phyloP scores from a whole-genome alignment of 2,113 vertebrate genomes.

The Urocitellus parryii region DNA sequence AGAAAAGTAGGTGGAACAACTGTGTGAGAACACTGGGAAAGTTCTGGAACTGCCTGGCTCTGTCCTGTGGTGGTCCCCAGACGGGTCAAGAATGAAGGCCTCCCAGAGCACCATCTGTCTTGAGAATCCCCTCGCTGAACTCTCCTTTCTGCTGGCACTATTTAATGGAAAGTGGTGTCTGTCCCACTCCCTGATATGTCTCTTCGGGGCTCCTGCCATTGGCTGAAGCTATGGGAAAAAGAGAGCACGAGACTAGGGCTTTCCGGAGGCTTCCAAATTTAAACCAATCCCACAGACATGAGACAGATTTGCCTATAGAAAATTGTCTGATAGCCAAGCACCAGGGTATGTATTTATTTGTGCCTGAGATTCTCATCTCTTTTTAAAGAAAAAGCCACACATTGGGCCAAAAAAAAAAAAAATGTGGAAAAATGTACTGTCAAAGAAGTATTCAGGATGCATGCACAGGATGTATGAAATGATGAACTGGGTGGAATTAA shows the following conservation, averaged over 20 bases:
- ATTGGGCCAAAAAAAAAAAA: slow-evolving; percentile 36
- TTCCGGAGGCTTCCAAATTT: slow-evolving; percentile 53
- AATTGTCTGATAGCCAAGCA: background rate
- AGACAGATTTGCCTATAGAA: slow-evolving; percentile 9
- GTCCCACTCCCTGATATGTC: background rate
- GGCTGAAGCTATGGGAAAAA: background rate
- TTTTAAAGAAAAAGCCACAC: slow-evolving; percentile 67
- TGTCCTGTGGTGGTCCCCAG: background rate
- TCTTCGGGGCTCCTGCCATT: background rate
- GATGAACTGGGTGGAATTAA: slow-evolving; percentile 22
- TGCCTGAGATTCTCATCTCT: slow-evolving; percentile 54
- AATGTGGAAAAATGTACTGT: slow-evolving; percentile 59
- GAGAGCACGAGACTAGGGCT: background rate
- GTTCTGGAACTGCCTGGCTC: no score
- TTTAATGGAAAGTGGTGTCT: background rate
- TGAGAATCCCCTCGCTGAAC: background rate
- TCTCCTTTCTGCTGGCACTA: background rate
- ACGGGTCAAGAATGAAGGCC: background rate
- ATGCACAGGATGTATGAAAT: slow-evolving; percentile 51
- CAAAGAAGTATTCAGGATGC: slow-evolving; percentile 54
- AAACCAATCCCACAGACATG: slow-evolving; percentile 10
- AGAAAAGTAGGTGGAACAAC: background rate
- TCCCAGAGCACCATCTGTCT: background rate
- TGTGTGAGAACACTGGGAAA: background rate
- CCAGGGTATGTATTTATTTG: slow-evolving; percentile 58